Percentiles rank a stretch among this genome's conserved stretches.
Evolutionary conservation across 1,140 invertebrate genomes (phyloP).

Genomic region (Meloidogyne chitwoodi): DNA sequence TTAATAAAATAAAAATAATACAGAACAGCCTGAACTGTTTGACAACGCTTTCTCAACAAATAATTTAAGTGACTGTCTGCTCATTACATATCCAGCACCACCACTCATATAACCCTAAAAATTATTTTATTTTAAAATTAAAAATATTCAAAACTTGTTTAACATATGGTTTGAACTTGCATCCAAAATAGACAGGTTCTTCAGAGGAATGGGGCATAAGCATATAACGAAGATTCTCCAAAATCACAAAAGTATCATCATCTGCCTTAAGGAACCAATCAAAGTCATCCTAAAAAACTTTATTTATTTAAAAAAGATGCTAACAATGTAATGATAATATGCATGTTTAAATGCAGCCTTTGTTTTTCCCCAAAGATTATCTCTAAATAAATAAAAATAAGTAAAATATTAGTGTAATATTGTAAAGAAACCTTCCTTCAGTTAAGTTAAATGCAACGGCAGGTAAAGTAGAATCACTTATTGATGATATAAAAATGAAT

Average conservation of each 20-base stretch:
- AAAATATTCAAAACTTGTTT: constrained; percentile 43
- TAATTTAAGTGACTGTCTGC: constrained; percentile 60
- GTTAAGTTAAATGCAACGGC: constrained; percentile 66
- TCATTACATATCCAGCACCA: constrained; percentile 65
- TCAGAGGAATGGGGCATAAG: constrained; percentile 56
- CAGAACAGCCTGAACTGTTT: constrained; percentile 68
- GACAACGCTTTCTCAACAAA: constrained; percentile 63
- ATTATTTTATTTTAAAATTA: background rate
- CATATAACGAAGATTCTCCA: constrained; percentile 60
- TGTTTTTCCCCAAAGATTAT: constrained; percentile 88
- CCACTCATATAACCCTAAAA: constrained; percentile 82
- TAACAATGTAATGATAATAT: constrained; percentile 60
- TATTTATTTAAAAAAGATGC: constrained; percentile 2
- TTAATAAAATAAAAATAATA: background rate
- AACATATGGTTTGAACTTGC: constrained; percentile 60
- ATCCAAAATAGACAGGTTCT: constrained; percentile 61
- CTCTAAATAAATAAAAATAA: constrained; percentile 61
- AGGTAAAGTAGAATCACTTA: constrained; percentile 59
- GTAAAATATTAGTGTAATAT: too few relatives aligned
- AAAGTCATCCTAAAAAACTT: constrained; percentile 52
- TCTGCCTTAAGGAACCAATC: constrained; percentile 62
- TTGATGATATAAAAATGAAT: constrained; percentile 58
- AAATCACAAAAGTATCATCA: constrained; percentile 61
- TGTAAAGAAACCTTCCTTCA: constrained; percentile 73
- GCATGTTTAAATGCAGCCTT: constrained; percentile 78